These are phyloP conservation scores for Eupithecia insigniata DNA, from an alignment of 2,888 invertebrate genomes.

Conservation along the genomic window DNA sequence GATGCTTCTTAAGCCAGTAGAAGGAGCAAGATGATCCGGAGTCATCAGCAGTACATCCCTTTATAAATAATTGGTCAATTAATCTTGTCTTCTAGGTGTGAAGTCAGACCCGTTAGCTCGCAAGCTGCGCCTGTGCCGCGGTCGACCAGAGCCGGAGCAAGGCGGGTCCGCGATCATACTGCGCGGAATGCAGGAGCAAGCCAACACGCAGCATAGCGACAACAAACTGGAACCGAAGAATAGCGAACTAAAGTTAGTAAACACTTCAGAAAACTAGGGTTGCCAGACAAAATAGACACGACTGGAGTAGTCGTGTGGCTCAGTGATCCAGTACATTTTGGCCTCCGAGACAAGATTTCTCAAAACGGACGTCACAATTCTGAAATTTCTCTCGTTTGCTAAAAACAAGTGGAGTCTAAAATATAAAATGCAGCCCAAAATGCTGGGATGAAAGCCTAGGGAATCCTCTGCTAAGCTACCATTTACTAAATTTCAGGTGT, in stretches of 20 bases:
- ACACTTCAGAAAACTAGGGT: not conserved
- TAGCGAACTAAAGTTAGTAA: conserved; percentile 87
- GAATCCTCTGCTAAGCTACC: no score
- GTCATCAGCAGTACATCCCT: no score
- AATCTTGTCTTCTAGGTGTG: conserved; percentile 47
- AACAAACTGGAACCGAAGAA: conserved; percentile 84
- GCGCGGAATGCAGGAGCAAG: conserved; percentile 88
- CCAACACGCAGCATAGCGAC: conserved; percentile 87
- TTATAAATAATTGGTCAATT: no score
- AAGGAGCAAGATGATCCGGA: conserved; percentile 90
- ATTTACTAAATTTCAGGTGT: no score
- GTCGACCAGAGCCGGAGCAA: conserved; percentile 88
- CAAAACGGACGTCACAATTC: no score
- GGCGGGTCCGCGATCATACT: conserved; percentile 93
- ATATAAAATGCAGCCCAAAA: no score
- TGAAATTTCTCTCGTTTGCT: no score
- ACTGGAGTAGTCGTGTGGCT: no score
- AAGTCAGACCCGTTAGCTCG: conserved; percentile 95
- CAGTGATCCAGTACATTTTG: no score
- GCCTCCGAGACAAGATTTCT: no score
- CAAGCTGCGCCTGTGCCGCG: conserved; percentile 93
- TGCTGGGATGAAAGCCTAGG: no score
- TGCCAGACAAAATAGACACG: not conserved
- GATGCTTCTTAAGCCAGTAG: conserved; percentile 96
- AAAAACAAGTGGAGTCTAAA: no score